phyloP scores from a whole-genome alignment of 2,888 invertebrate species.

The Liodrosophila aerea region DNA sequence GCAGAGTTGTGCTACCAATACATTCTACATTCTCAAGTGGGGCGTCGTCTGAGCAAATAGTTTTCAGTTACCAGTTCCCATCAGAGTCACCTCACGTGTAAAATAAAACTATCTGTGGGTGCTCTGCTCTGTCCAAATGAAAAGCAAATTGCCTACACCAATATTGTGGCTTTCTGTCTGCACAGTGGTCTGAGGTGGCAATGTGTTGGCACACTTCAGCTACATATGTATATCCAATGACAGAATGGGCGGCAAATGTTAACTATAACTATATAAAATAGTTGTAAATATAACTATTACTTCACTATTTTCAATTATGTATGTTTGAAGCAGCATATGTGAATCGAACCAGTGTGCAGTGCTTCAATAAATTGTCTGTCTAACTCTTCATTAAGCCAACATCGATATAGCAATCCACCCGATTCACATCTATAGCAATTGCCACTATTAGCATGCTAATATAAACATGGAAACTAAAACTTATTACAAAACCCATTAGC shows the following conservation, averaged over 20 bases:
- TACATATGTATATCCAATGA: too few relatives aligned
- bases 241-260: too few relatives aligned
- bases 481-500: slow-evolving; percentile 73
- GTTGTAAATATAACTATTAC: too few relatives aligned
- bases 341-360: slow-evolving; percentile 12
- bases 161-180: slow-evolving; percentile 45
- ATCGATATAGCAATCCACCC: neutral
- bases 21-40: slow-evolving; percentile 24
- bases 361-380: slow-evolving; percentile 8
- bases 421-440: slow-evolving; percentile 36
- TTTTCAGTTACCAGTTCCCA: slow-evolving; percentile 47
- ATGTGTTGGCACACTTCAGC: too few relatives aligned
- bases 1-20: slow-evolving; percentile 1
- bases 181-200: too few relatives aligned
- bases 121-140: slow-evolving; percentile 26
- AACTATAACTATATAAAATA: too few relatives aligned
- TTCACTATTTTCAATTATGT: too few relatives aligned
- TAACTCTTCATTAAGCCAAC: neutral
- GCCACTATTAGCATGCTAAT: slow-evolving; percentile 71
- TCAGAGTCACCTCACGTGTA: slow-evolving; percentile 47
- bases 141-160: slow-evolving; percentile 57
- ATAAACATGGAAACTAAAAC: slow-evolving; percentile 75
- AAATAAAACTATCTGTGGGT: slow-evolving; percentile 29
- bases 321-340: too few relatives aligned
- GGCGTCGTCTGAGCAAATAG: slow-evolving; percentile 47